Conservation (phyloP, 2,113 vertebrate species). For the Progne subis region DNA sequence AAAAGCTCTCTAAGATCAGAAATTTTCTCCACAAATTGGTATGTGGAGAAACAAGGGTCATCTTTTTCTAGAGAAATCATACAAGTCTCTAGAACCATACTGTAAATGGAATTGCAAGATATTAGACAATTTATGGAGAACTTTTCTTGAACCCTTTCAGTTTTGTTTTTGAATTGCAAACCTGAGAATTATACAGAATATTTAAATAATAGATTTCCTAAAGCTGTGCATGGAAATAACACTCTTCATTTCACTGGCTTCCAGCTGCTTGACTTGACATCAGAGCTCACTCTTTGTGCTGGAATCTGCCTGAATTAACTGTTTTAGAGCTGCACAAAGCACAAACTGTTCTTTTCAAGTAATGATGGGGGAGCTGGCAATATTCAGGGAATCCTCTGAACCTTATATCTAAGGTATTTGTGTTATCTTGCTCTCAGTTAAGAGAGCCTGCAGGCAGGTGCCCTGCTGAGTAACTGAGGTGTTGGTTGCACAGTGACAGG, state of each 20-base stretch:
- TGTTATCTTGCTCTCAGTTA: neutral
- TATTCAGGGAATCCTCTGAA: neutral
- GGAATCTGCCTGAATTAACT: neutral
- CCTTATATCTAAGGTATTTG: neutral
- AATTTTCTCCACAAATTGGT: neutral
- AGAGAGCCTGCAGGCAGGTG: neutral
- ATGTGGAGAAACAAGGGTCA: neutral
- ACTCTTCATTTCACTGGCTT: neutral
- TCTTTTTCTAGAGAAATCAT: neutral
- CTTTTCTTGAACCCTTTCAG: neutral
- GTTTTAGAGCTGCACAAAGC: neutral
- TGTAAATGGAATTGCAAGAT: neutral
- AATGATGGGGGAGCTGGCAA: neutral
- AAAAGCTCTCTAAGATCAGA: neutral
- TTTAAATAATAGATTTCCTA: conserved; percentile 5
- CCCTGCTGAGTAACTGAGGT: neutral
- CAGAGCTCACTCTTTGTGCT: neutral
- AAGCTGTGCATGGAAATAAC: neutral
- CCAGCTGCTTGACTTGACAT: neutral
- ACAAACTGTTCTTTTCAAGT: neutral
- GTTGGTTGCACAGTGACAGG: neutral
- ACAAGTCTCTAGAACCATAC: neutral
- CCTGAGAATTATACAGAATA: neutral
- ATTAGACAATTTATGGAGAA: neutral
- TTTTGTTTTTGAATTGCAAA: conserved; percentile 15